Percentiles rank a stretch among this genome's conserved stretches.
phyloP scores from a whole-genome alignment of 2,113 vertebrate species.

The Limanda limanda region DNA sequence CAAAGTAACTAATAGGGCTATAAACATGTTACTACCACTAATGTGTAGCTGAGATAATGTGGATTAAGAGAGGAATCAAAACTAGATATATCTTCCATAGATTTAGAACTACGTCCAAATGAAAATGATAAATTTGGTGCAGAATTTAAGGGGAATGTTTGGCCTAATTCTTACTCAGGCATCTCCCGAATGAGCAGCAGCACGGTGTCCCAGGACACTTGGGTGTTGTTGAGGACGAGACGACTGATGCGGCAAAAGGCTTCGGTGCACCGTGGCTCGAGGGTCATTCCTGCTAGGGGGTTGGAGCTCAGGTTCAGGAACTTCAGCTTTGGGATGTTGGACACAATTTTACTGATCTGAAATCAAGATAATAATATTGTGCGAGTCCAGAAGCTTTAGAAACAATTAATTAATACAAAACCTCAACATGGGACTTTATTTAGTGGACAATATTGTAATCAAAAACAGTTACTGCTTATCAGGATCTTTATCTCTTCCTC shows the following conservation, averaged over 20 bases:
- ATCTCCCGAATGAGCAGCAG: constrained; percentile 90
- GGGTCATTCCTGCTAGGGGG: constrained; percentile 88
- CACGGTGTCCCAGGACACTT: constrained; percentile 95
- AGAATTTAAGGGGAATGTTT: neutral
- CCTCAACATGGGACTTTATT: neutral
- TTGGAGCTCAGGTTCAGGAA: constrained; percentile 99
- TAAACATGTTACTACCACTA: too few species aligned
- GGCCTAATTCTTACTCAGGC: constrained; percentile 85
- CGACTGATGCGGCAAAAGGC: constrained; percentile 91
- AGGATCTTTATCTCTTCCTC: too few species aligned
- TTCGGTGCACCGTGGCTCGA: constrained; percentile 87
- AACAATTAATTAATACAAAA: neutral
- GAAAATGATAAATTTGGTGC: too few species aligned
- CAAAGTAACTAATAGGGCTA: too few species aligned
- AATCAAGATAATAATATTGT: constrained; percentile 10
- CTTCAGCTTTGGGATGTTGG: constrained; percentile 95
- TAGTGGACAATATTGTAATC: too few species aligned
- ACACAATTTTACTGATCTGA: constrained; percentile 98
- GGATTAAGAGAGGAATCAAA: too few species aligned
- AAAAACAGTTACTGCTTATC: too few species aligned
- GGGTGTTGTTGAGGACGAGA: constrained; percentile 98
- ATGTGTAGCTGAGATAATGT: too few species aligned
- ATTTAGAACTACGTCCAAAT: too few species aligned
- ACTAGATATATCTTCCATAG: too few species aligned
- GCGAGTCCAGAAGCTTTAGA: neutral